Evolutionary conservation across 35 echinoderm and acorn worm species (phyloP), one percentile per base, ranked within the genome.

Genomic region (Ophiothrix spiculata): DNA sequence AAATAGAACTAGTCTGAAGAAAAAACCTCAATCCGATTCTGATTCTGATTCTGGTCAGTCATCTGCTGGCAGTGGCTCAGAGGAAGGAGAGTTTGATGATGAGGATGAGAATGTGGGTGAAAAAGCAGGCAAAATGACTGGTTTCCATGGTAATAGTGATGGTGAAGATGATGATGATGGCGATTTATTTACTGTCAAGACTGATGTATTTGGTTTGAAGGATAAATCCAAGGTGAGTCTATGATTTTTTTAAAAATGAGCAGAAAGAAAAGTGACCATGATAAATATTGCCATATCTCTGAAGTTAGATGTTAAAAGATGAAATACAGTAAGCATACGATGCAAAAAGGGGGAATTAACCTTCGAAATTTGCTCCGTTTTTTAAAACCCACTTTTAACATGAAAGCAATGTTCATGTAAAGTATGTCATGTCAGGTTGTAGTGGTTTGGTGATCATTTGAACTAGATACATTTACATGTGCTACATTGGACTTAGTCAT

Each of bases 161-260:
- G 92, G 79, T 38, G 82, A 91, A 40, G 88, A 69, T 0, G 77
- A 94, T 33, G 92, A 90, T 78, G 91, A 93, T 38, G 88, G 90
- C 28, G 64, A 87, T 42, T 81, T 94, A 28, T 80, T 94, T 29
- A 80, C 82, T 4, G 90, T 91, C 79, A 90, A 90, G 79, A 79
- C 75, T 31, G 79, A 56, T 33, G 87, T 36, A 14, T 40, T 40
- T 64, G 46, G 81, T 16, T 64, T 84, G 17, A 64, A 54, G 14
- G 31, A 36, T 15, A 60, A 84, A 35, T 64, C n/a, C 54, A 54
- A 32, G 33, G 81, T 84, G 23, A 63, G 81, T 84, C 36, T 14
- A 63, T 63, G n/a, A 1, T 75, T 75, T 75, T n/a, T 6, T 75
- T 2, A 2, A 2, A 75, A 21, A 31, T 19, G 2, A 1, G 4